phyloP scores from a whole-genome alignment of 1,140 invertebrate genomes.

The Cardiocondyla obscurior region DNA sequence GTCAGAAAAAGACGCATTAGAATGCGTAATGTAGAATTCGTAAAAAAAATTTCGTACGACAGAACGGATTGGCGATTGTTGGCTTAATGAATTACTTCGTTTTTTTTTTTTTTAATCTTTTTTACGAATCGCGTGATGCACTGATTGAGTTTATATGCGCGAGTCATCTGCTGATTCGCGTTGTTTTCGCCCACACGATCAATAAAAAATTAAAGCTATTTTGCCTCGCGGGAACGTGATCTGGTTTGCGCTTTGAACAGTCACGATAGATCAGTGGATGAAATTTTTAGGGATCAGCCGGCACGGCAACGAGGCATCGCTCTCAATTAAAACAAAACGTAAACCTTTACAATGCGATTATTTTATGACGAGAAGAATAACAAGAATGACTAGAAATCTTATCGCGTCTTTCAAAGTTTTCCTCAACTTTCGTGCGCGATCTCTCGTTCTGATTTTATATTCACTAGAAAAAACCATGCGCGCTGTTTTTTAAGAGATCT shows the following conservation, averaged over 20 bases:
- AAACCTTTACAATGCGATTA: slow-evolving; percentile 45
- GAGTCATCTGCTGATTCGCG: not conserved
- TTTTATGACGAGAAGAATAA: slow-evolving; percentile 36
- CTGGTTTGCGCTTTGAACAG: slow-evolving; percentile 9
- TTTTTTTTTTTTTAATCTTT: too few relatives aligned
- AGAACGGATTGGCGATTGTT: not conserved
- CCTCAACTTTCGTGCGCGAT: not conserved
- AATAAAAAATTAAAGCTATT: slow-evolving; percentile 41
- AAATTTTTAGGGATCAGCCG: slow-evolving; percentile 10
- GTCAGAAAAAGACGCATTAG: not conserved
- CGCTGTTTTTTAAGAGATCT: too few relatives aligned
- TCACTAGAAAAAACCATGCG: too few relatives aligned
- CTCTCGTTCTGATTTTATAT: not conserved
- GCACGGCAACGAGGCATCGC: slow-evolving; percentile 61
- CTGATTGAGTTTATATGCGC: not conserved
- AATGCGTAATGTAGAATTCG: not conserved
- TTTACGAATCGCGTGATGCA: not conserved
- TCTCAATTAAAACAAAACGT: slow-evolving; percentile 63
- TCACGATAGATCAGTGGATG: slow-evolving; percentile 35
- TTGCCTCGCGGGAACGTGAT: slow-evolving; percentile 19
- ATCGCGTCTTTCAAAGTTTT: not conserved
- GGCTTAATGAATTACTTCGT: not conserved
- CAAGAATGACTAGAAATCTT: not conserved
- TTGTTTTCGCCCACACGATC: not conserved
- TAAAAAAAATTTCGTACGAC: not conserved